Conservation (phyloP, 2,888 invertebrate species). For the Melikaiella ostensackeni region DNA sequence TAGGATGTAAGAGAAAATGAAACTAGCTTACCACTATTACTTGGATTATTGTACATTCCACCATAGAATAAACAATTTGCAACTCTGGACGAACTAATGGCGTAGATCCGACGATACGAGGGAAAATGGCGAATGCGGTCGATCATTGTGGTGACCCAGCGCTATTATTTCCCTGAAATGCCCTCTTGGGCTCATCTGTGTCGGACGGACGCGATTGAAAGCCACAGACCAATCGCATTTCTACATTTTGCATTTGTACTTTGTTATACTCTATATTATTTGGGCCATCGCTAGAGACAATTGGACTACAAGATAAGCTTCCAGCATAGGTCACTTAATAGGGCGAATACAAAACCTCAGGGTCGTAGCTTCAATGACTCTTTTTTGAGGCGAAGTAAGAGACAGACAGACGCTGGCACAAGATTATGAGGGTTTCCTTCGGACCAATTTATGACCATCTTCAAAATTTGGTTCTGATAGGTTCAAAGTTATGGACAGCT, state of each 20-base stretch:
- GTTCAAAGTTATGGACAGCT: too few relatives aligned
- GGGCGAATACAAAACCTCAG: too few relatives aligned
- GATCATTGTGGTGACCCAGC: slow-evolving; percentile 19
- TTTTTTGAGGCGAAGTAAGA: too few relatives aligned
- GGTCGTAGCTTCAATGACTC: too few relatives aligned
- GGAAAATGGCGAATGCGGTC: slow-evolving; percentile 34
- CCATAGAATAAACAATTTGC: slow-evolving; percentile 30
- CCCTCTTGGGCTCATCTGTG: not conserved
- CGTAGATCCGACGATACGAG: slow-evolving; percentile 23
- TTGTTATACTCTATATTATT: too few relatives aligned
- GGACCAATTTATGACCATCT: too few relatives aligned
- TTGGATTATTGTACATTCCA: not conserved
- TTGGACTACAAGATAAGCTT: too few relatives aligned
- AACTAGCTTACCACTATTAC: slow-evolving; percentile 6
- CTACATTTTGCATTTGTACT: not conserved
- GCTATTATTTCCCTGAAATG: slow-evolving; percentile 31
- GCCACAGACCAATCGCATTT: slow-evolving; percentile 7
- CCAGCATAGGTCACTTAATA: too few relatives aligned
- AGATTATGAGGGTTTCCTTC: too few relatives aligned
- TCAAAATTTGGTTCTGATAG: too few relatives aligned
- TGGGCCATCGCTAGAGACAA: too few relatives aligned
- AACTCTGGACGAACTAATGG: slow-evolving; percentile 11
- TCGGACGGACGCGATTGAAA: not conserved
- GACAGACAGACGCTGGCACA: too few relatives aligned
- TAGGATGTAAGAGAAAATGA: not conserved